These are phyloP conservation scores for Raja brachyura DNA, from an alignment of 2,113 vertebrate species.

Conservation along the genomic window DNA sequence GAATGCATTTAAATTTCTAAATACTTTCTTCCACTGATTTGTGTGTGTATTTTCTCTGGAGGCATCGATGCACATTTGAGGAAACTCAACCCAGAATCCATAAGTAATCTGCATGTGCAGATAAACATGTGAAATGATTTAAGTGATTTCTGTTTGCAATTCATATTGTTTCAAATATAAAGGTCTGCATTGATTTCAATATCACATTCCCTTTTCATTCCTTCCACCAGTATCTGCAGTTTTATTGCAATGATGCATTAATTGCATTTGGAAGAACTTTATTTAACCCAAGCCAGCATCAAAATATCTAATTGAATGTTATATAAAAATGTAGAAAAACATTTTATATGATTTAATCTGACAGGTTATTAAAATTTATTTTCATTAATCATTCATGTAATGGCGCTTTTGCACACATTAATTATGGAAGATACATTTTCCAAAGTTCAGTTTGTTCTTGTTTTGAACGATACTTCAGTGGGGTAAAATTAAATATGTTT, in stretches of 20 bases:
- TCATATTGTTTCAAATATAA: slow-evolving; percentile 6
- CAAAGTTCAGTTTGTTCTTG: neutral
- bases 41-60: neutral
- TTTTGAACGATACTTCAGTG: neutral
- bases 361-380: slow-evolving; percentile 45
- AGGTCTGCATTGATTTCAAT: slow-evolving; percentile 29
- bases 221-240: slow-evolving; percentile 46
- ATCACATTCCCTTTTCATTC: slow-evolving; percentile 46
- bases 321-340: slow-evolving; percentile 34
- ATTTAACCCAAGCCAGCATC: slow-evolving; percentile 41
- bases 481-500: neutral
- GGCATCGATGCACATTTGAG: neutral
- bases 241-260: slow-evolving; percentile 48
- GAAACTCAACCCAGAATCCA: neutral
- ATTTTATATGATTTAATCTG: slow-evolving; percentile 44
- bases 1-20: neutral
- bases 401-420: neutral
- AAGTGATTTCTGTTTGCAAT: neutral
- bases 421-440: neutral
- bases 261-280: slow-evolving; percentile 44
- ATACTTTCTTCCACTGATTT: neutral
- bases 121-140: neutral
- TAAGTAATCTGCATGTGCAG: no score
- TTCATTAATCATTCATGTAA: slow-evolving; percentile 35
- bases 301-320: slow-evolving; percentile 1